These are phyloP conservation scores for Podarcis lilfordi DNA, from an alignment of 2,797 vertebrate genomes.

Conservation along the genomic window DNA sequence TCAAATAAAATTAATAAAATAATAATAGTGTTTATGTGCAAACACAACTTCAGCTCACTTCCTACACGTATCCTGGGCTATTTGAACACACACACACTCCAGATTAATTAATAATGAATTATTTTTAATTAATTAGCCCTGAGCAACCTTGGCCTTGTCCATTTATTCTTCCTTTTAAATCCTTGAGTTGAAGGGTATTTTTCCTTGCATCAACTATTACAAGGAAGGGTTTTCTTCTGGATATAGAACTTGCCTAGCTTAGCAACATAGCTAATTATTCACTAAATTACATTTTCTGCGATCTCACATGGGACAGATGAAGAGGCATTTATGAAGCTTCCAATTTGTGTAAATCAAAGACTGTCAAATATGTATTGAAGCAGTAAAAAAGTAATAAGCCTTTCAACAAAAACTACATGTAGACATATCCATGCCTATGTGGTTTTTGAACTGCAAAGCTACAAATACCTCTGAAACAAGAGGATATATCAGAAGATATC, in stretches of 20 bases:
- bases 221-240: not conserved
- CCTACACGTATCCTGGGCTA: not conserved
- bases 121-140: not conserved
- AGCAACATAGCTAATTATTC: conserved; percentile 25
- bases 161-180: not conserved
- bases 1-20: not conserved
- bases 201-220: conserved; percentile 16
- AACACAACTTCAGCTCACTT: not conserved
- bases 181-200: not conserved
- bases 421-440: conserved; percentile 52
- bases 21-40: not conserved
- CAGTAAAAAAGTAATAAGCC: conserved; percentile 46
- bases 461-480: conserved; percentile 18
- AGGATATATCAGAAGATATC: conserved; percentile 37
- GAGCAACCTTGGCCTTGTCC: not conserved
- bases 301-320: conserved; percentile 29
- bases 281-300: conserved; percentile 18
- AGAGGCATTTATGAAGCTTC: conserved; percentile 29
- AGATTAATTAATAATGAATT: conserved; percentile 5
- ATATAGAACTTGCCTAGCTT: not conserved
- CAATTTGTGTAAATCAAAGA: conserved; percentile 20
- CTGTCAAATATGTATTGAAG: conserved; percentile 33
- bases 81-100: not conserved
- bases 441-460: conserved; percentile 49
- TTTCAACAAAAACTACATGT: conserved; percentile 50